phyloP scores from a whole-genome alignment of 2,113 vertebrate species.

The Notarius quadriscutis region DNA sequence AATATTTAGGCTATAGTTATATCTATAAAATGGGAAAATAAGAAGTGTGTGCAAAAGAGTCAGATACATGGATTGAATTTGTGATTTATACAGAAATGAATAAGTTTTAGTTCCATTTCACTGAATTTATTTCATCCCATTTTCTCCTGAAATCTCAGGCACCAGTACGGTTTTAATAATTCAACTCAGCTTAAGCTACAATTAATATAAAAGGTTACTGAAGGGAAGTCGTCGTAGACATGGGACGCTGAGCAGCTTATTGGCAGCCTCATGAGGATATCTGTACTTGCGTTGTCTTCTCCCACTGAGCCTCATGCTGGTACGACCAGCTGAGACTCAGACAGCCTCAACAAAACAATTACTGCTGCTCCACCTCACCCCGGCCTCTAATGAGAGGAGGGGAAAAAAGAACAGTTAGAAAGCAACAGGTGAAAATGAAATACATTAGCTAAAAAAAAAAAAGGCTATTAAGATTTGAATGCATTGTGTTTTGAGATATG shows the following conservation, averaged over 20 bases:
- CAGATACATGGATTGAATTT: not conserved
- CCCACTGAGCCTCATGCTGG: slow-evolving; percentile 66
- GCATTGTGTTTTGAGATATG: not conserved
- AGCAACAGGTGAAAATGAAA: not conserved
- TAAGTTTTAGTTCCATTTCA: not conserved
- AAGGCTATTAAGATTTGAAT: not conserved
- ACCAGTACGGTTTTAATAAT: slow-evolving; percentile 7
- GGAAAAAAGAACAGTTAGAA: not conserved
- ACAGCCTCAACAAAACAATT: slow-evolving; percentile 65
- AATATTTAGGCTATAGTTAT: slow-evolving; percentile 4
- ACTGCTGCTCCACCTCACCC: slow-evolving; percentile 38
- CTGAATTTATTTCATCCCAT: not conserved
- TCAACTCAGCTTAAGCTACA: not conserved
- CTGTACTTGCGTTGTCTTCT: slow-evolving; percentile 53
- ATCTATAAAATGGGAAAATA: not conserved
- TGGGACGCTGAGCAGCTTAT: slow-evolving; percentile 37
- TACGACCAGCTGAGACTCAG: slow-evolving; percentile 75
- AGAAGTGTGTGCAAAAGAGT: not conserved
- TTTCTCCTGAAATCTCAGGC: not conserved
- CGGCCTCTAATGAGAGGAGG: not conserved
- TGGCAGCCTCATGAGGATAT: slow-evolving; percentile 52
- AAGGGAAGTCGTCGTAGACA: slow-evolving; percentile 28
- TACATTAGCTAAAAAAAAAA: not conserved
- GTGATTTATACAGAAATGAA: not conserved
- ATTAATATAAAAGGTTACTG: slow-evolving; percentile 22